Evolutionary conservation across 2,888 invertebrate genomes (phyloP).

Genomic region (Hymenopus coronatus): DNA sequence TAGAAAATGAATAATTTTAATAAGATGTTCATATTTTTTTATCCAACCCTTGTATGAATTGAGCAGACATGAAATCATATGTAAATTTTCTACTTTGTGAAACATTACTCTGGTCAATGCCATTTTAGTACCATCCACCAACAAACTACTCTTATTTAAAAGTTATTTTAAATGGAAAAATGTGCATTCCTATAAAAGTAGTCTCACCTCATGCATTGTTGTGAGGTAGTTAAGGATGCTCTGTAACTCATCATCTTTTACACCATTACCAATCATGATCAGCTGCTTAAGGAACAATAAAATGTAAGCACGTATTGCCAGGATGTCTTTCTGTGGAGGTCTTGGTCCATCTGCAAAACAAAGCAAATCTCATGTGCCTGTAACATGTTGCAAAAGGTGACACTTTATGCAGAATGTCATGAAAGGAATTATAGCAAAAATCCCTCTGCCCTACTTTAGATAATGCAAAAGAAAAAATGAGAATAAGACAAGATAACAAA

Average conservation of each 20-base stretch:
- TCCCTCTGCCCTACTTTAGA: too few species aligned
- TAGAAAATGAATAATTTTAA: too few species aligned
- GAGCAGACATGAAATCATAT: too few species aligned
- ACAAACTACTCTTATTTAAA: too few species aligned
- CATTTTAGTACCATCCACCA: too few species aligned
- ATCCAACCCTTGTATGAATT: too few species aligned
- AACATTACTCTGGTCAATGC: too few species aligned
- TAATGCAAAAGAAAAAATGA: too few species aligned
- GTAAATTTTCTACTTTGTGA: too few species aligned
- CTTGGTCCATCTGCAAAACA: constrained; percentile 79
- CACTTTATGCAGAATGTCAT: neutral
- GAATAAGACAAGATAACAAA: too few species aligned
- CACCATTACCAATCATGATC: constrained; percentile 94
- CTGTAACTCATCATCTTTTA: constrained; percentile 98
- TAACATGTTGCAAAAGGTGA: neutral
- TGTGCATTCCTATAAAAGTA: neutral
- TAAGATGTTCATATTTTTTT: too few species aligned
- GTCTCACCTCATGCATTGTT: constrained; percentile 88
- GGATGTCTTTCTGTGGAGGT: constrained; percentile 90
- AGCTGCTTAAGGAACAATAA: constrained; percentile 92
- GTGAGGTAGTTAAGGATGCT: constrained; percentile 97
- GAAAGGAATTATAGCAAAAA: neutral
- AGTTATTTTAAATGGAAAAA: too few species aligned
- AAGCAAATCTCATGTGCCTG: constrained; percentile 8
- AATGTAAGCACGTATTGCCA: constrained; percentile 92